phyloP scores from a whole-genome alignment of 2,888 invertebrate genomes.

The Nesidiocoris tenuis region DNA sequence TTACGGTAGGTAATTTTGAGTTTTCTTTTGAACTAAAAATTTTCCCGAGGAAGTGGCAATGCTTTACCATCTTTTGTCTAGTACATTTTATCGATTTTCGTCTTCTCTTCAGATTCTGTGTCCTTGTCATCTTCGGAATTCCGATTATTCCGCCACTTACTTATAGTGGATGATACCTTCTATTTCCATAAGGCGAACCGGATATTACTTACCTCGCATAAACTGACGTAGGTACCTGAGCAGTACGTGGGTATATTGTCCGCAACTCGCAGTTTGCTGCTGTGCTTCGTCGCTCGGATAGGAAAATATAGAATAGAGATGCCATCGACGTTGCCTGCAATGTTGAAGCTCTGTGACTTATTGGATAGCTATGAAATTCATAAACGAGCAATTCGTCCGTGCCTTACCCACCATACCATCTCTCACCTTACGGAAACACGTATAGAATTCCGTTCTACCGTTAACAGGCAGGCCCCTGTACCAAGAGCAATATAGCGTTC shows the following conservation, averaged over 20 bases:
- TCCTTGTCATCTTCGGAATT: too few relatives aligned
- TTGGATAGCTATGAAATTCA: constrained; percentile 32
- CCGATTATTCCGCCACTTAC: too few relatives aligned
- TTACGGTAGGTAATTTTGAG: not conserved
- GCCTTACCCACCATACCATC: not conserved
- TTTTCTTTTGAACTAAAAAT: not conserved
- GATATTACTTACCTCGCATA: not conserved
- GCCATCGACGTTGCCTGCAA: constrained; percentile 15
- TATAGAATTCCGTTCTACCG: constrained; percentile 25
- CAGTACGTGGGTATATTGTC: not conserved
- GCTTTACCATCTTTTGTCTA: not conserved
- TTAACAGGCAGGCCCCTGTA: constrained; percentile 13
- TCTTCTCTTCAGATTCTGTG: too few relatives aligned
- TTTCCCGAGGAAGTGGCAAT: too few relatives aligned
- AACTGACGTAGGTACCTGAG: not conserved
- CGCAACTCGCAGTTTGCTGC: not conserved
- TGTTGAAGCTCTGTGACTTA: constrained; percentile 25
- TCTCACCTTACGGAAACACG: constrained; percentile 2
- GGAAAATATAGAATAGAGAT: constrained; percentile 25
- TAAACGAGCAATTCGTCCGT: constrained; percentile 5
- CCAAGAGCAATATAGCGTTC: not conserved
- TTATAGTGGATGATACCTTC: too few relatives aligned
- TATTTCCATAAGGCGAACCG: not conserved
- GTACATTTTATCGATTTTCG: not conserved
- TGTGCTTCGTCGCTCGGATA: not conserved